These are phyloP conservation scores for Danio rerio DNA, from an alignment of 2,113 vertebrate genomes.

Conservation along the genomic window GRCz12tu NC_133190.1:45166501-45167000, in stretches of 20 bases:
- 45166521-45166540: neutral
- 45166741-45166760: neutral
- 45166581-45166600: no score
- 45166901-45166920: neutral
- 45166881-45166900: no score
- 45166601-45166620: no score
- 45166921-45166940: neutral
- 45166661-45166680: neutral
- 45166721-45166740: neutral
- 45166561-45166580: no score
- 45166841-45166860: no score
- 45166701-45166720: no score
- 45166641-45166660: neutral
- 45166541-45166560: no score
- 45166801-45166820: neutral
- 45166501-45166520: neutral
- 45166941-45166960: neutral
- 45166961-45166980: neutral
- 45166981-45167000: no score
- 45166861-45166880: no score
- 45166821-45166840: no score
- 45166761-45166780: neutral
- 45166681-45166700: neutral
- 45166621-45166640: neutral
- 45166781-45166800: neutral